These are phyloP conservation scores for Crocuta crocuta DNA, from an alignment of 2,113 vertebrate genomes.

Conservation along the genomic window DNA sequence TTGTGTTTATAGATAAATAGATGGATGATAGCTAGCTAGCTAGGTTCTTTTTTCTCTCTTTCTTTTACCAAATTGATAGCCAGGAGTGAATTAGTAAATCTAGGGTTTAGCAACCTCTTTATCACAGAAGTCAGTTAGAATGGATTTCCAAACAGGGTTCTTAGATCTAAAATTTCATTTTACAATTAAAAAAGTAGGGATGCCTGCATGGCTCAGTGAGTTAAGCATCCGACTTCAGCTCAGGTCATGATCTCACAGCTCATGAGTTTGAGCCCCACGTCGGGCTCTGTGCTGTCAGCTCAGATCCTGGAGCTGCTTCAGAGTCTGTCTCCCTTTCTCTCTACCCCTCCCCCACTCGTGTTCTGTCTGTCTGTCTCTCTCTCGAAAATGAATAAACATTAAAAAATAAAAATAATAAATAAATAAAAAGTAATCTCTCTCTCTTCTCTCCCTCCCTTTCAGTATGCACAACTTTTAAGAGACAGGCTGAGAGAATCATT, in stretches of 20 bases:
- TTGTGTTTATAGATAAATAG: background rate
- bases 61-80: background rate
- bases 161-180: background rate
- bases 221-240: too few relatives aligned
- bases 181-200: background rate
- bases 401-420: too few relatives aligned
- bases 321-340: too few relatives aligned
- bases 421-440: background rate
- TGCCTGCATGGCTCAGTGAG: too few relatives aligned
- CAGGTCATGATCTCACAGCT: too few relatives aligned
- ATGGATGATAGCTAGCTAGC: background rate
- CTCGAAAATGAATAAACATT: too few relatives aligned
- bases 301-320: too few relatives aligned
- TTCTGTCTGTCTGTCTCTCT: too few relatives aligned
- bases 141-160: background rate
- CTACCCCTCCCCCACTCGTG: too few relatives aligned
- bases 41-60: background rate
- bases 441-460: background rate
- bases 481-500: constrained; percentile 67
- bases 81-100: background rate
- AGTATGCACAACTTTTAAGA: constrained; percentile 77
- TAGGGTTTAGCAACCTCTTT: background rate
- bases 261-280: too few relatives aligned
- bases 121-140: background rate
- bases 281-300: too few relatives aligned